phyloP scores from a whole-genome alignment of 2,113 vertebrate genomes.

The Pagrus major region DNA sequence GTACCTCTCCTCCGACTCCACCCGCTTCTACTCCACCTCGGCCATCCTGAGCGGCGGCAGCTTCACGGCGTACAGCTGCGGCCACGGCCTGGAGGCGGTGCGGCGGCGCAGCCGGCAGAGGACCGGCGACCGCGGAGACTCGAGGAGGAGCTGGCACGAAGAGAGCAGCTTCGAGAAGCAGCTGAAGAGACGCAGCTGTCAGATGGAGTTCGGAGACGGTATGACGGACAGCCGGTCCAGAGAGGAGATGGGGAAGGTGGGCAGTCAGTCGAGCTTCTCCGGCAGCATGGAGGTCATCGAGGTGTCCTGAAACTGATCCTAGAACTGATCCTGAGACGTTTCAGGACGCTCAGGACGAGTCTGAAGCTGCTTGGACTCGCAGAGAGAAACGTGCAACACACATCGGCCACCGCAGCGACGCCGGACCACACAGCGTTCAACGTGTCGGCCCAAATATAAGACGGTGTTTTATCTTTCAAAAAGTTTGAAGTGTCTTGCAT shows the following conservation, averaged over 20 bases:
- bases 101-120: constrained; percentile 87
- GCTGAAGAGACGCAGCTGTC: constrained; percentile 94
- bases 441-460: background rate
- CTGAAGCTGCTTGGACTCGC: background rate
- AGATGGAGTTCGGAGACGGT: constrained; percentile 96
- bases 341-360: background rate
- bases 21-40: constrained; percentile 90
- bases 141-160: constrained; percentile 95
- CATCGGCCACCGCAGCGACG: background rate
- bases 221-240: constrained; percentile 86
- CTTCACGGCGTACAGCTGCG: constrained; percentile 85
- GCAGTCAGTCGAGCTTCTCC: constrained; percentile 92
- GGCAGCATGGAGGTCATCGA: constrained; percentile 98
- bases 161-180: constrained; percentile 98
- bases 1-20: constrained; percentile 90
- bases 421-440: no score
- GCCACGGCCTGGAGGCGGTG: constrained; percentile 85
- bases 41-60: constrained; percentile 82
- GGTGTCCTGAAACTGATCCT: constrained; percentile 88
- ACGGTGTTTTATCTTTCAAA: background rate
- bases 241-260: constrained; percentile 90
- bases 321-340: background rate
- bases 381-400: background rate
- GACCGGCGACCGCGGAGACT: constrained; percentile 87
- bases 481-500: no score